A percentile compares a stretch with the other conserved stretches of the same genome.
Evolutionary conservation across 1,140 invertebrate genomes (phyloP).

Genomic region (Drosophila varians): DNA sequence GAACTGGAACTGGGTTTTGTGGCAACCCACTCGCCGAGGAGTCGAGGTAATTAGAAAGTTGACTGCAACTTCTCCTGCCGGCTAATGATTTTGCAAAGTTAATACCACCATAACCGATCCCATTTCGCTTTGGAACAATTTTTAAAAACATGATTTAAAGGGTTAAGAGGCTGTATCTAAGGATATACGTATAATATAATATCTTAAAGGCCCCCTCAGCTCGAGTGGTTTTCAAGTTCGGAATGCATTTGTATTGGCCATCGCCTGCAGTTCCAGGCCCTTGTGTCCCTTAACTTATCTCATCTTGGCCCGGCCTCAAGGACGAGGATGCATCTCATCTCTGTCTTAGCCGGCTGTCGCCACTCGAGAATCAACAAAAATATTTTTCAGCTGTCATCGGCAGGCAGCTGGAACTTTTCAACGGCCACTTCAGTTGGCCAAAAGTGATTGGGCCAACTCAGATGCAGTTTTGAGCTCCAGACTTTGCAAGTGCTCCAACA

Average conservation of each 20-base stretch:
- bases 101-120: slow-evolving; percentile 12
- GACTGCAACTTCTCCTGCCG: slow-evolving; percentile 24
- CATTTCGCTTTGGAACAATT: background rate
- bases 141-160: no score
- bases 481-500: slow-evolving; percentile 21
- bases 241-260: slow-evolving; percentile 72
- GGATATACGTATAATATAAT: no score
- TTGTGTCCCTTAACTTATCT: slow-evolving; percentile 11
- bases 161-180: no score
- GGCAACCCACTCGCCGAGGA: slow-evolving; percentile 14
- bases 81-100: slow-evolving; percentile 29
- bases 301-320: slow-evolving; percentile 4
- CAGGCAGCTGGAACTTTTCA: slow-evolving; percentile 34
- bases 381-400: slow-evolving; percentile 62
- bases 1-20: slow-evolving; percentile 28
- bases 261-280: slow-evolving; percentile 38
- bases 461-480: slow-evolving; percentile 26
- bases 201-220: no score
- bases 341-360: slow-evolving; percentile 44
- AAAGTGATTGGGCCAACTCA: slow-evolving; percentile 44
- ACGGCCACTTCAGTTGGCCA: slow-evolving; percentile 16
- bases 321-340: slow-evolving; percentile 54
- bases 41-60: slow-evolving; percentile 59
- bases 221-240: slow-evolving; percentile 18
- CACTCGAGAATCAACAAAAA: slow-evolving; percentile 70